Evolutionary conservation across 2,888 invertebrate genomes (phyloP).

Genomic region (Orthosia incerta): DNA sequence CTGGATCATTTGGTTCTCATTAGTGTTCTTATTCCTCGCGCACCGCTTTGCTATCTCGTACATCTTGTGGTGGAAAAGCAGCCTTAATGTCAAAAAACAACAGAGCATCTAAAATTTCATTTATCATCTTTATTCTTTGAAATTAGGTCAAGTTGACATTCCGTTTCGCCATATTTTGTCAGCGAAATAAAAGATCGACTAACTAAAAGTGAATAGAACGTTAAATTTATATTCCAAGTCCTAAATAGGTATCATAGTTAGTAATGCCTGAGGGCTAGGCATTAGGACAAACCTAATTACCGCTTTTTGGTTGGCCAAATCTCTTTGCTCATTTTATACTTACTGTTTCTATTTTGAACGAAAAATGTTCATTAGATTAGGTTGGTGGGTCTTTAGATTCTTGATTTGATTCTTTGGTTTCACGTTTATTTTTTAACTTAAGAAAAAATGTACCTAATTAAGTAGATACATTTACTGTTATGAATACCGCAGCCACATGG

Average conservation of each 20-base stretch:
- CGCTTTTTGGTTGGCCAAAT: slow-evolving; percentile 21
- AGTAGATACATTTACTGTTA: not conserved
- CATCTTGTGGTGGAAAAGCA: no score
- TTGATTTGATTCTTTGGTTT: not conserved
- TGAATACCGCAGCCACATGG: no score
- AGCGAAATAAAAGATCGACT: no score
- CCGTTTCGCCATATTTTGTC: no score
- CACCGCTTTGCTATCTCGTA: no score
- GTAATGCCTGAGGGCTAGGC: not conserved
- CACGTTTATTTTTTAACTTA: slow-evolving; percentile 5
- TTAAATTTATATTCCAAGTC: not conserved
- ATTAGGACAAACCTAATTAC: slow-evolving; percentile 44
- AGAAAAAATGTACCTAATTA: not conserved
- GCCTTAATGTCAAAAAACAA: no score
- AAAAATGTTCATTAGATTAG: slow-evolving; percentile 25
- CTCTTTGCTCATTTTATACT: slow-evolving; percentile 27
- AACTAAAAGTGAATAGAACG: not conserved
- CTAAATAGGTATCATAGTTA: slow-evolving; percentile 18
- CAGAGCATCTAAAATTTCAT: no score
- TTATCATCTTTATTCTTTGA: no score
- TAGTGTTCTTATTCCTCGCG: no score
- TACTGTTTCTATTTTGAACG: slow-evolving; percentile 23
- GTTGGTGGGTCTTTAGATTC: slow-evolving; percentile 9
- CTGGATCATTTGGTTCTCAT: no score
- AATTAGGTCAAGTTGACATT: no score